Conservation (phyloP, 2,113 vertebrate species). For the Mastomys coucha region DNA sequence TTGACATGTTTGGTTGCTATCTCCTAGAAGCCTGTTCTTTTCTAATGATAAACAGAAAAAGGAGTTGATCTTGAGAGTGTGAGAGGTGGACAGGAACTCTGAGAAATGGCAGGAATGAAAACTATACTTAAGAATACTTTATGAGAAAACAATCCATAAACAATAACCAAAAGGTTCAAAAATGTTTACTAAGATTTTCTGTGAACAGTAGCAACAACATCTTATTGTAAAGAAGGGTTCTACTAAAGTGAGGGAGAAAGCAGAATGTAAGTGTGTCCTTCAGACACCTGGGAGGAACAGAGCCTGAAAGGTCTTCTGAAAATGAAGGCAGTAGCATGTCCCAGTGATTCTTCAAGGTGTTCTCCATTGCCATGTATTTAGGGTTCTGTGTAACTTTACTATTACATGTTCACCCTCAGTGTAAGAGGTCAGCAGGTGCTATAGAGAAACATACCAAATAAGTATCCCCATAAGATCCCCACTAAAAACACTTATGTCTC, state of each 20-base stretch:
- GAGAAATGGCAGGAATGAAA: no score
- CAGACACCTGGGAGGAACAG: neutral
- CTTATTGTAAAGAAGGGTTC: neutral
- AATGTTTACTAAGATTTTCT: neutral
- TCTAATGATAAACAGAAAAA: neutral
- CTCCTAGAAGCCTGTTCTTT: neutral
- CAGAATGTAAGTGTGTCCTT: neutral
- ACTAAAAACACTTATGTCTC: neutral
- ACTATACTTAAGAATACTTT: neutral
- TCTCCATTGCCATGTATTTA: neutral
- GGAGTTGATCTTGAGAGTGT: neutral
- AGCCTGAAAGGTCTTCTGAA: neutral
- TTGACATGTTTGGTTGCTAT: neutral
- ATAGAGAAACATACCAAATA: neutral
- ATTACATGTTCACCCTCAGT: neutral
- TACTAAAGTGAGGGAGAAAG: neutral
- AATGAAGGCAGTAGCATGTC: neutral
- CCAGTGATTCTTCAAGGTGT: neutral
- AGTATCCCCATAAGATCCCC: neutral
- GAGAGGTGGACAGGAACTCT: neutral
- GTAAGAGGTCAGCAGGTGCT: neutral
- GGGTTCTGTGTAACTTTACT: neutral
- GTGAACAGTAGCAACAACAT: neutral
- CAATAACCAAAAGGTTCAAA: neutral
- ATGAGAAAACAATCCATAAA: neutral